These are phyloP conservation scores for Acipenser oxyrinchus DNA, from an alignment of 2,797 vertebrate species.

Conservation along the genomic window DNA sequence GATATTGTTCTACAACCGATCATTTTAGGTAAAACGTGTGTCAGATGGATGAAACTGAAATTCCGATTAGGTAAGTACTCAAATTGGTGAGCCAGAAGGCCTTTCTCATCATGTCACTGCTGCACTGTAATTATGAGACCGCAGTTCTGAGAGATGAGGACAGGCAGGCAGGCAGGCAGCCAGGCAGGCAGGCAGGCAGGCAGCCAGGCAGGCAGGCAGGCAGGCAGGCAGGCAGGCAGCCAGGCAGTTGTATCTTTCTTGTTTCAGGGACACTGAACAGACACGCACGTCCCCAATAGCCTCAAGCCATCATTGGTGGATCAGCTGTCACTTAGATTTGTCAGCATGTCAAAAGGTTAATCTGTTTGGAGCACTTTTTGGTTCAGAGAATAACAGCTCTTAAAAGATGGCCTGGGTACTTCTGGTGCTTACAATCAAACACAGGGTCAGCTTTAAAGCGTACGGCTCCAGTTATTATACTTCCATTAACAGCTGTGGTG, in stretches of 20 bases:
- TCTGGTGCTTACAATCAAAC: slow-evolving; percentile 2
- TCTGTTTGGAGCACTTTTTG: not conserved
- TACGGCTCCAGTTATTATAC: slow-evolving; percentile 30
- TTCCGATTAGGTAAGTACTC: too few relatives aligned
- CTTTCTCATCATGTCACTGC: too few relatives aligned
- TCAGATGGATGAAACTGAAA: too few relatives aligned
- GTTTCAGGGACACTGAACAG: not conserved
- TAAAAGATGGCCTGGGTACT: not conserved
- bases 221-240: too few relatives aligned
- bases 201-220: too few relatives aligned
- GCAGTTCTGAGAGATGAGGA: too few relatives aligned
- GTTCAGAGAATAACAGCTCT: not conserved
- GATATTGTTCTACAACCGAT: too few relatives aligned
- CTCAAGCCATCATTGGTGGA: not conserved
- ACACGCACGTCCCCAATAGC: not conserved
- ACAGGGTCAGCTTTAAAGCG: slow-evolving; percentile 24
- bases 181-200: too few relatives aligned
- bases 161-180: too few relatives aligned
- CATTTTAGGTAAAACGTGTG: too few relatives aligned
- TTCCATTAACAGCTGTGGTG: slow-evolving; percentile 20
- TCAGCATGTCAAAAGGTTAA: not conserved
- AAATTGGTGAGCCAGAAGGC: too few relatives aligned
- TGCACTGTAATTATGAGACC: too few relatives aligned
- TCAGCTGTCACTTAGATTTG: not conserved
- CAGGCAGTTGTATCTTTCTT: not conserved